Evolutionary conservation across 92 coral and sea anemone species (phyloP), one percentile per base, ranked within the genome.

Genomic region (Actinernus sp.): DNA sequence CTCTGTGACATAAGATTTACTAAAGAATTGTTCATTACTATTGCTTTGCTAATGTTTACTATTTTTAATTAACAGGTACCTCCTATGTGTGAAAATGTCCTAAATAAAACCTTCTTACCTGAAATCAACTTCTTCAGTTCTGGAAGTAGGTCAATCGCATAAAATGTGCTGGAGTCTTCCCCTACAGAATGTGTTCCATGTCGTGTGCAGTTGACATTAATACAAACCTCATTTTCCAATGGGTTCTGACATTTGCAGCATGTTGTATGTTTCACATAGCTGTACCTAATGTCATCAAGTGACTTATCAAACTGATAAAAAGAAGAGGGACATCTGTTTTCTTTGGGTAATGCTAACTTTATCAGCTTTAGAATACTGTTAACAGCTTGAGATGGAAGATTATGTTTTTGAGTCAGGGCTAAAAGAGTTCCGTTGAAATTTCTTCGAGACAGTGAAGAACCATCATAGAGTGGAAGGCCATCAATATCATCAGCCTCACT

Each of bases 331-430:
- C 77, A 73, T 11, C 60, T 58, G 49, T 65, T 82, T 73, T 64
- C 82, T 34, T 67, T 30, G 43, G 88, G 82, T n/a, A 82, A 60
- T 7, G 59, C 27, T 38, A 66, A 4, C 47, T 71, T 73, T 25
- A 85, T 31, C 0, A 82, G 65, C 43, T 66, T 73, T 13, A 82
- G 49, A 50, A 78, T 65, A 45, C 85, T 79, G 71, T 86, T 78
- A 0, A 36, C 54, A 51, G 87, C 83, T 66, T 68, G 49, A 24
- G 79, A 72, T 37, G 92, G 55, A 43, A 86, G 75, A 61, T 84
- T 84, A 57, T 85, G 92, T 63, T 61, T 78, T 48, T 73, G 92
- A 21, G 60, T 45, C 13, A 85, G 16, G 24, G 86, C 92, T 34
- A 78, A 55, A 49, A 85, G 52, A 56, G 46, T 47, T 32, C 74